Conservation (phyloP, 2,113 vertebrate genomes). For the Jaculus jaculus region DNA sequence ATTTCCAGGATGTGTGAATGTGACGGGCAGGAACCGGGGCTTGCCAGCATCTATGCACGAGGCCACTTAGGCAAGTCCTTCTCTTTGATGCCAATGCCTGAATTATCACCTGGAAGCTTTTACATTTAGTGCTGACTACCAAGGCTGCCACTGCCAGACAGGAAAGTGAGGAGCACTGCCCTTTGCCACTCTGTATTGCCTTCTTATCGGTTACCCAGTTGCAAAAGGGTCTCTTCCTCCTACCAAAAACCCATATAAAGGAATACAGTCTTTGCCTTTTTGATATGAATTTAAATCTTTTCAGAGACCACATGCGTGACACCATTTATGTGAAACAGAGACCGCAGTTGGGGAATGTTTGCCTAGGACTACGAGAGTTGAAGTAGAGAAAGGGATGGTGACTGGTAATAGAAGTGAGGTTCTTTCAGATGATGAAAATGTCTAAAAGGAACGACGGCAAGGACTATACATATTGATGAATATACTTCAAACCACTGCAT, state of each 20-base stretch:
- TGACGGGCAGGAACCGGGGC: slow-evolving; percentile 35
- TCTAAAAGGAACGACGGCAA: not conserved
- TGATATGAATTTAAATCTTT: slow-evolving; percentile 16
- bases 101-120: slow-evolving; percentile 38
- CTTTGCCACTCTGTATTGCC: not conserved
- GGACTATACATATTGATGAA: not conserved
- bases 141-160: not conserved
- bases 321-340: not conserved
- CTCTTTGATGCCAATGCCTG: not conserved
- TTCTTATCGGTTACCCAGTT: not conserved
- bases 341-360: not conserved
- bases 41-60: not conserved
- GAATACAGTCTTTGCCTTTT: not conserved
- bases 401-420: not conserved
- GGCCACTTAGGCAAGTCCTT: not conserved
- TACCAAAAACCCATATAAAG: not conserved
- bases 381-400: not conserved
- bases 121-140: not conserved
- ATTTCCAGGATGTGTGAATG: slow-evolving; percentile 66
- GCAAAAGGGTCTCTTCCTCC: not conserved
- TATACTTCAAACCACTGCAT: not conserved
- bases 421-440: not conserved
- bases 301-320: not conserved
- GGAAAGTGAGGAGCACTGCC: not conserved
- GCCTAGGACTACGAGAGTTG: too few relatives aligned